phyloP scores from a whole-genome alignment of 2,797 vertebrate genomes.

The Argyrosomus regius region DNA sequence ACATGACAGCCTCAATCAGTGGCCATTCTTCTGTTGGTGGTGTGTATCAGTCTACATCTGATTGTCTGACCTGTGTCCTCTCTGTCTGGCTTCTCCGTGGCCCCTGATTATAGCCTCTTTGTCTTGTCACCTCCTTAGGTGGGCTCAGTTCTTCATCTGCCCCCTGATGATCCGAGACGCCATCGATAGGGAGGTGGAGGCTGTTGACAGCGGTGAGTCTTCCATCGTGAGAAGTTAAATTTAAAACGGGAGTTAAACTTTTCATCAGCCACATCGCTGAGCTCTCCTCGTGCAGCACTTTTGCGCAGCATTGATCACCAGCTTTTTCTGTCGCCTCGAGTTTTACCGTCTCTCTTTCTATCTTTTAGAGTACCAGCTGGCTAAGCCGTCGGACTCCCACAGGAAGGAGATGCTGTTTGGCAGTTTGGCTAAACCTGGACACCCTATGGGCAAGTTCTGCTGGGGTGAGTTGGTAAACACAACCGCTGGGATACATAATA shows the following conservation, averaged over 20 bases:
- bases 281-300: conserved; percentile 17
- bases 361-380: conserved; percentile 94
- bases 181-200: conserved; percentile 96
- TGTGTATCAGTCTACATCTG: conserved; percentile 33
- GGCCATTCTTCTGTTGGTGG: neutral
- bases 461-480: conserved; percentile 90
- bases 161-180: conserved; percentile 97
- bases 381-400: conserved; percentile 95
- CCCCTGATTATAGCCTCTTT: conserved; percentile 42
- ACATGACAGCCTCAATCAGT: conserved; percentile 32
- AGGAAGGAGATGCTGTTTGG: conserved; percentile 98
- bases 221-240: neutral
- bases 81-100: neutral
- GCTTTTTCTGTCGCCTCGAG: conserved; percentile 13
- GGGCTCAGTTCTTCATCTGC: conserved; percentile 98
- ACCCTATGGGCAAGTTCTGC: conserved; percentile 98
- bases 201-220: conserved; percentile 95
- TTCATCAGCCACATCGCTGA: neutral
- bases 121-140: conserved; percentile 82
- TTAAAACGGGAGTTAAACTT: conserved; percentile 16
- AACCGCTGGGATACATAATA: conserved; percentile 62
- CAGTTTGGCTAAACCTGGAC: conserved; percentile 93
- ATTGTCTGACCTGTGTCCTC: conserved; percentile 48
- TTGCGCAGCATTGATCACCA: conserved; percentile 1
- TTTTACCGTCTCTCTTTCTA: conserved; percentile 61